Base-by-base conservation (phyloP, 2,113 vertebrate genomes). In the Nothoprocta perdicaria region DNA sequence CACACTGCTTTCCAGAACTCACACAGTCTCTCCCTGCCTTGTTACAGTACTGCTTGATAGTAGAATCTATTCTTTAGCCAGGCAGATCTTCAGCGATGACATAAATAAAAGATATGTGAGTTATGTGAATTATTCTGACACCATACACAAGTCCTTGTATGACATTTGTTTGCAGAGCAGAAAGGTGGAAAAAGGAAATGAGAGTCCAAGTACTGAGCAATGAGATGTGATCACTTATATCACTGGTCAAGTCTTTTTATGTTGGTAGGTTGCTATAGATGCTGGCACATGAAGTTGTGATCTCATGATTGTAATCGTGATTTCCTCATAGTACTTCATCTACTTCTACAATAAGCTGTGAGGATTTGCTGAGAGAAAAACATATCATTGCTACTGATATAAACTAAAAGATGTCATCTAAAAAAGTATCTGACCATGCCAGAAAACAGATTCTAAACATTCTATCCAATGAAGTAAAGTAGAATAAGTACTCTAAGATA, bases 341-440 rank as follows among this genome's bases (percentile, higher is more conserved):
- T 23, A 5, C 5, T 31, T 60, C 26, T 72, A 7, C 38, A 50
- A 46, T 53, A 55, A 53, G 11, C 9, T 43, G 1, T 10, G 13
- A 62, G 14, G 1, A 5, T 90, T 75, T 13, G 0, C 9, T n/a
- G 6, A 12, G 12, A 19, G 1, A 21, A 13, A 26, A n/a, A n/a
- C 35, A 10, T 38, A 14, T 18, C 5, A 2, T 14, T 40, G 2
- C 62, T 77, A 31, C 7, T 46, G 14, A 58, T 27, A 43, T 19
- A 79, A 53, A 3, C 1, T 60, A 43, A 31, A 82, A 63, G 2
- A 10, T 12, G 1, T 2, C 60, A 8, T 80, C 10, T 8, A 50
- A 88, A 66, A n/a, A 73, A 29, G 0, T 23, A 14, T 22, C 5
- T 55, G 38, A 1, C 4, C 31, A 55, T 66, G 10, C 23, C 38